Percentiles rank a stretch among this genome's conserved stretches.
These are phyloP conservation scores for Psilopsiagon aurifrons DNA, from an alignment of 2,113 vertebrate species.

Conservation along the genomic window DNA sequence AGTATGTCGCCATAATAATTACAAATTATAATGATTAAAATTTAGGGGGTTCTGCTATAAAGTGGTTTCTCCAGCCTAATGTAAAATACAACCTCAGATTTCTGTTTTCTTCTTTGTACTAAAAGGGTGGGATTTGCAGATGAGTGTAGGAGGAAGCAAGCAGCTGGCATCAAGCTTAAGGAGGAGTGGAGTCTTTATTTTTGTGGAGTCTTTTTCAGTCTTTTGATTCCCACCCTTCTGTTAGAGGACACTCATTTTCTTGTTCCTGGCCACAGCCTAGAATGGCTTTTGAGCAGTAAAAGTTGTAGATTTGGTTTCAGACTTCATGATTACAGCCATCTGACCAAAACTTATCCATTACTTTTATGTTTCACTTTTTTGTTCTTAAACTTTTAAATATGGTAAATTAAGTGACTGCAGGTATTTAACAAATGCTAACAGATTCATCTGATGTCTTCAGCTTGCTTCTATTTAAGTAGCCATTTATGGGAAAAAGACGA, in stretches of 20 bases:
- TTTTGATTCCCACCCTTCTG: background rate
- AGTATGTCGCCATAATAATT: background rate
- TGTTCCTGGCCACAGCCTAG: background rate
- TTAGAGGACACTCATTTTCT: background rate
- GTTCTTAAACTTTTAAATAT: background rate
- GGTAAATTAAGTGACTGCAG: background rate
- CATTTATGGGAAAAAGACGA: background rate
- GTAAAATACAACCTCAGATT: background rate
- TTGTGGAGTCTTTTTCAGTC: background rate
- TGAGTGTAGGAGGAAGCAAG: background rate
- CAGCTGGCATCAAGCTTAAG: background rate
- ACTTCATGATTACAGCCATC: background rate
- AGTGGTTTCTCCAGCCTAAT: background rate
- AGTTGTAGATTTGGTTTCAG: background rate
- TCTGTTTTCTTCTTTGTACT: background rate
- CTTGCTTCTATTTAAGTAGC: background rate
- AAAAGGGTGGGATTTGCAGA: background rate
- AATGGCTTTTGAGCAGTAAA: background rate
- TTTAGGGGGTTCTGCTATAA: background rate
- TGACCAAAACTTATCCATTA: background rate
- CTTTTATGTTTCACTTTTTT: background rate
- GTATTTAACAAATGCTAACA: background rate
- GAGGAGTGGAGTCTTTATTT: background rate
- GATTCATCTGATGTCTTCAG: background rate
- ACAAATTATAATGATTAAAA: slow-evolving; percentile 25